These are phyloP conservation scores for Acomys russatus DNA, from an alignment of 2,797 vertebrate species.

Conservation along the genomic window DNA sequence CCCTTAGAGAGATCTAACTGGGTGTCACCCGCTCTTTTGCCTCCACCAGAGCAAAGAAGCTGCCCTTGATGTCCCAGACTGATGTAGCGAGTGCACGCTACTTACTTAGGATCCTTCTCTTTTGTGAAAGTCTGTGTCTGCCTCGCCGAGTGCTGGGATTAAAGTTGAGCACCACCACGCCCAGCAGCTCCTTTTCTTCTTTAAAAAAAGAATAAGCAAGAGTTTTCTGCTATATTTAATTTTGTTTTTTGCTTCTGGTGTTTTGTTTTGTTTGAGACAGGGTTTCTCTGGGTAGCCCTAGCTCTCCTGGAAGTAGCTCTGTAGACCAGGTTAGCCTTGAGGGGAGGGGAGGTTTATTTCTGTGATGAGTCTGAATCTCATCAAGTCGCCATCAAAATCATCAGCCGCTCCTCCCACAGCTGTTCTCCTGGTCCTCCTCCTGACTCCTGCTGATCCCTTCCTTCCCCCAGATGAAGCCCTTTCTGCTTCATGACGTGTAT, in stretches of 20 bases:
- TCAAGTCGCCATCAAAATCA: background rate
- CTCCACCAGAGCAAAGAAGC: background rate
- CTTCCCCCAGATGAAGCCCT: background rate
- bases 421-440: background rate
- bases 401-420: too few relatives aligned
- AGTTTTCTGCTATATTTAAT: background rate
- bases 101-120: background rate
- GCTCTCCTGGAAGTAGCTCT: too few relatives aligned
- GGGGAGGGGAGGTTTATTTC: background rate
- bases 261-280: too few relatives aligned
- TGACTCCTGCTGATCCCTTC: background rate
- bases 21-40: background rate
- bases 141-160: too few relatives aligned
- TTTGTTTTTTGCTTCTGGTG: background rate
- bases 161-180: too few relatives aligned
- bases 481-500: background rate
- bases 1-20: background rate
- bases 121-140: background rate
- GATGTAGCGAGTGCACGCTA: background rate
- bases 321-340: too few relatives aligned
- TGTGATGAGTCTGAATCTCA: too few relatives aligned
- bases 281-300: too few relatives aligned
- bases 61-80: background rate
- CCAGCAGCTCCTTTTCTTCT: background rate
- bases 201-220: background rate